Conservation (phyloP, 2,797 vertebrate genomes). For the Clarias pachynema region DNA sequence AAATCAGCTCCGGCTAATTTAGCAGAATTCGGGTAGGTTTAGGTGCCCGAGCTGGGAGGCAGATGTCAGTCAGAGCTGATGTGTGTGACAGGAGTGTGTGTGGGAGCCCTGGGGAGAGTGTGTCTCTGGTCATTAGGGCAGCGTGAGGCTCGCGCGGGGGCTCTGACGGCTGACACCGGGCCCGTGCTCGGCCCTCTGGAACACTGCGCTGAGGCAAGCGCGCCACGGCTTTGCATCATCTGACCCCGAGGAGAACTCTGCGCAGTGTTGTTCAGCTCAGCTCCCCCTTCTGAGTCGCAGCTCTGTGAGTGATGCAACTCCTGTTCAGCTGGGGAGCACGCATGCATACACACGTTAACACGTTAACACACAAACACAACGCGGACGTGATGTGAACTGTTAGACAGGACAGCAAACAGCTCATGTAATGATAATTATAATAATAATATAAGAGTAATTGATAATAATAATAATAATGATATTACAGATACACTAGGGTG, state of each 20-base stretch:
- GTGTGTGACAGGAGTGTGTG: constrained; percentile 52
- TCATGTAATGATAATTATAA: not conserved
- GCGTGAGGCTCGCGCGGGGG: constrained; percentile 33
- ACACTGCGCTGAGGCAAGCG: constrained; percentile 57
- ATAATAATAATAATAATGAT: not conserved
- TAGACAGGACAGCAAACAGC: constrained; percentile 11
- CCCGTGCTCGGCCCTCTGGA: constrained; percentile 27
- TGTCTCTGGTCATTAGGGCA: constrained; percentile 57
- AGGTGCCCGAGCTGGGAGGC: constrained; percentile 48
- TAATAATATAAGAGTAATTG: no score
- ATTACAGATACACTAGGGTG: not conserved
- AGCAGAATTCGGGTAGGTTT: constrained; percentile 37
- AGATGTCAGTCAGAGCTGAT: constrained; percentile 57
- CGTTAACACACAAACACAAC: constrained; percentile 32
- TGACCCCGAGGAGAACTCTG: constrained; percentile 57
- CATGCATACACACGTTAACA: constrained; percentile 36
- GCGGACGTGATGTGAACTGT: constrained; percentile 1
- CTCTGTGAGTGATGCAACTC: constrained; percentile 59
- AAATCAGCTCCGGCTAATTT: constrained; percentile 53
- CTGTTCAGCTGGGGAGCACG: constrained; percentile 43
- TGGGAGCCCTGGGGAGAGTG: constrained; percentile 41
- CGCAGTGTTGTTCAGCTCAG: constrained; percentile 53
- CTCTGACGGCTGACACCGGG: constrained; percentile 43
- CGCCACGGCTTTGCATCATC: constrained; percentile 61
- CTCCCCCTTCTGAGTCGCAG: constrained; percentile 58